Base-by-base conservation (phyloP, 2,797 vertebrate genomes). In the Gymnocypris eckloni region DNA sequence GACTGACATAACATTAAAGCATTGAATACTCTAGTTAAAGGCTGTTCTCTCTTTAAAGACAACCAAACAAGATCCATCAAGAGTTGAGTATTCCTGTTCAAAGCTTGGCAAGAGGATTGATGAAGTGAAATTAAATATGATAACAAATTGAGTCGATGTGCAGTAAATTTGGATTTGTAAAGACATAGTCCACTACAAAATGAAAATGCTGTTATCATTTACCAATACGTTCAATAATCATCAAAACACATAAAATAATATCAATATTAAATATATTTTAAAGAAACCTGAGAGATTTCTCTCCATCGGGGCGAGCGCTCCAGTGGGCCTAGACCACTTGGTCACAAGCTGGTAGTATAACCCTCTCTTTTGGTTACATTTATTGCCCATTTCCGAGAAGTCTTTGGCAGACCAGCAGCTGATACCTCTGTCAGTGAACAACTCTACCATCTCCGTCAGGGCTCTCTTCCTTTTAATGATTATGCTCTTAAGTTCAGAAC, bases 1-100 rank as follows among this genome's bases (percentile, higher is more conserved):
- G 52, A 78, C 54, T 78, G 54, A 43, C 73, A 54, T 73, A 16
- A 28, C 43, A 73, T 73, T 73, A 8, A 4, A 15, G 89, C 92
- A 91, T 92, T 93, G 88, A 93, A 94, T 92, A 92, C n/a, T 12
- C 59, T 12, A 61, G 89, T 91, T 91, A 91, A 92, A 90, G 83
- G 86, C 1, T 90, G 41, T 20, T 18, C 16, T 79, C 88, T 90
- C 83, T 91, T 92, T 91, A 93, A 93, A 90, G 89, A 88, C 90
- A 92, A 88, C 86, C 87, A 92, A 93, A 93, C 91, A 92, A 33
- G 82, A 89, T 89, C 90, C 88, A 91, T 93, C 91, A 91, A 89
- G 89, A 83, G 87, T 82, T 92, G 91, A 48, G 89, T 11, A 91
- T 93, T 91, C 86, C 93, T 90, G 88, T 92, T 93, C 91, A 87